Conservation (phyloP, 2,888 invertebrate genomes). For the Hypselothyrea guttata region DNA sequence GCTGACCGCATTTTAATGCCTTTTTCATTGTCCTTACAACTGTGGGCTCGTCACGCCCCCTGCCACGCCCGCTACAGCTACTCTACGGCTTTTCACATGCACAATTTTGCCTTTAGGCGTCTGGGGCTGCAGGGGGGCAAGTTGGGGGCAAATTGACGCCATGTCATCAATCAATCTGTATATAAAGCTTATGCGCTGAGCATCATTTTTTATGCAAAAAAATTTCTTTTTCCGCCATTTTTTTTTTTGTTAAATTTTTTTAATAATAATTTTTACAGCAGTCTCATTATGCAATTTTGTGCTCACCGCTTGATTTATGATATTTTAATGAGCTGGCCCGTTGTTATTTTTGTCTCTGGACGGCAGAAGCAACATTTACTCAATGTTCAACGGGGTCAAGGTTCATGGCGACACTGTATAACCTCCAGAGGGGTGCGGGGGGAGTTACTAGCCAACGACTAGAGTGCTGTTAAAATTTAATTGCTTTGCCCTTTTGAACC, state of each 20-base stretch:
- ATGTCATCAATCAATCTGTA: constrained; percentile 76
- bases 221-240: too few relatives aligned
- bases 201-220: not conserved
- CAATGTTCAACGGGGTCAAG: constrained; percentile 8
- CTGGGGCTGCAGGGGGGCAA: not conserved
- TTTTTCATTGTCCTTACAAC: constrained; percentile 71
- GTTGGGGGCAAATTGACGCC: constrained; percentile 66
- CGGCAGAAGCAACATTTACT: not conserved
- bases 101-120: constrained; percentile 49
- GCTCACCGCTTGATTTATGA: constrained; percentile 65
- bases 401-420: constrained; percentile 67
- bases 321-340: constrained; percentile 66
- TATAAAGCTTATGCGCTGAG: constrained; percentile 48
- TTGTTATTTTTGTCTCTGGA: not conserved
- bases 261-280: constrained; percentile 31
- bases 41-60: constrained; percentile 8
- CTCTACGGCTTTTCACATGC: constrained; percentile 32
- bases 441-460: too few relatives aligned
- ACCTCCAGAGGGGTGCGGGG: too few relatives aligned
- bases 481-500: constrained; percentile 50
- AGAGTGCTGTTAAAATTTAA: constrained; percentile 61
- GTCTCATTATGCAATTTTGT: constrained; percentile 46
- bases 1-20: constrained; percentile 74
- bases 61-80: constrained; percentile 1
- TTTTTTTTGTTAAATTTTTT: constrained; percentile 13